Conservation (phyloP, 2,797 vertebrate genomes). For the Anguilla anguilla region DNA sequence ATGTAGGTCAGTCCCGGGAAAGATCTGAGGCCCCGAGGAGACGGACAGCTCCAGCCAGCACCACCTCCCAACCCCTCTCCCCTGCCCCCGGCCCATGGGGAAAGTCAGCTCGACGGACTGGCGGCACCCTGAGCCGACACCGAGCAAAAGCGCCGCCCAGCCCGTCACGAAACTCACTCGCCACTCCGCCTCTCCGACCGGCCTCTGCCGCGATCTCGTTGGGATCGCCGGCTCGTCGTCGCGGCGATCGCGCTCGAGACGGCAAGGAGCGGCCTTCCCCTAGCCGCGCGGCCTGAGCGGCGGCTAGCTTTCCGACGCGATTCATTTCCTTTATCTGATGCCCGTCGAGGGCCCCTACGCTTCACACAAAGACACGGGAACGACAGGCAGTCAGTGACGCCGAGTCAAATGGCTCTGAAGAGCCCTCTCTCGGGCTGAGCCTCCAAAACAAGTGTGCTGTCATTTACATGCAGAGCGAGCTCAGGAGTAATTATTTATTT, state of each 20-base stretch:
- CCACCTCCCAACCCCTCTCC: conserved; percentile 43
- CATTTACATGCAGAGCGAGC: conserved; percentile 27
- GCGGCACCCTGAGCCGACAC: conserved; percentile 50
- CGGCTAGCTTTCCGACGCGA: conserved; percentile 52
- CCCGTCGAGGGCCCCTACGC: conserved; percentile 51
- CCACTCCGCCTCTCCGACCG: conserved; percentile 33
- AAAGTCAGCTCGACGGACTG: conserved; percentile 52
- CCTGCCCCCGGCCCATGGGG: conserved; percentile 32
- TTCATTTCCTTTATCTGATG: conserved; percentile 54
- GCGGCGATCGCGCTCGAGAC: conserved; percentile 18
- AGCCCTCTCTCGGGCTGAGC: conserved; percentile 38
- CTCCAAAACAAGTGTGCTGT: conserved; percentile 46
- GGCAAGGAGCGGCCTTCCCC: conserved; percentile 37
- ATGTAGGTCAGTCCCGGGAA: conserved; percentile 42
- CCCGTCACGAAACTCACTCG: conserved; percentile 57
- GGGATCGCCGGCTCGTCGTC: conserved; percentile 17
- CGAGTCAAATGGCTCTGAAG: conserved; percentile 35
- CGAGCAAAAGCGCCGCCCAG: conserved; percentile 40
- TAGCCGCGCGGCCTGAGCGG: conserved; percentile 32
- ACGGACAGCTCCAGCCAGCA: conserved; percentile 37
- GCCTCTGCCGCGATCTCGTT: not conserved
- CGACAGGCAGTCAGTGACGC: conserved; percentile 40
- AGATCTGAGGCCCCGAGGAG: conserved; percentile 43
- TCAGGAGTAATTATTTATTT: not conserved
- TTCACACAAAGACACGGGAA: conserved; percentile 49